Conservation (phyloP, 2,888 invertebrate genomes). For the Drosophila tanythrix region DNA sequence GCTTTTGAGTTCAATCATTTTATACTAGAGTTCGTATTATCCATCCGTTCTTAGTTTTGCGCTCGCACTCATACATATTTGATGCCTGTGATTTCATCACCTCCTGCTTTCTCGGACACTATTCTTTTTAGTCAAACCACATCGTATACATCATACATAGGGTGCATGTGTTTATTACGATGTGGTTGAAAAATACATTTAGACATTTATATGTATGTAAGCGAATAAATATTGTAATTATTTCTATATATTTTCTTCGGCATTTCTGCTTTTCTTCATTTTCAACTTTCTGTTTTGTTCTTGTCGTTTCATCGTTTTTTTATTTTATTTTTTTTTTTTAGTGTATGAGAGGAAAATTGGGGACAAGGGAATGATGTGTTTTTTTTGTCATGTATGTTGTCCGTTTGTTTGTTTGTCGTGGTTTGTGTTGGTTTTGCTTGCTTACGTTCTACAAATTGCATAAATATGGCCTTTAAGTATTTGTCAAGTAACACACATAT, state of each 20-base stretch:
- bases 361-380: not conserved
- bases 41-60: slow-evolving; percentile 52
- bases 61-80: slow-evolving; percentile 23
- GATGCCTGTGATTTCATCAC: slow-evolving; percentile 21
- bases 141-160: slow-evolving; percentile 36
- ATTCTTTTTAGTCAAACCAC: not conserved
- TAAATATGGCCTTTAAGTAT: slow-evolving; percentile 77
- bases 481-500: slow-evolving; percentile 30
- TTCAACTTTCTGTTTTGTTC: not conserved
- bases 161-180: slow-evolving; percentile 27
- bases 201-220: slow-evolving; percentile 15
- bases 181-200: slow-evolving; percentile 17
- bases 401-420: slow-evolving; percentile 2
- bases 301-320: slow-evolving; percentile 2
- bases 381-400: not conserved
- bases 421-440: slow-evolving; percentile 38
- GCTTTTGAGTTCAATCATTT: slow-evolving; percentile 39
- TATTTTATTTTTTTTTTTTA: not conserved
- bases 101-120: not conserved
- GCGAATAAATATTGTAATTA: slow-evolving; percentile 25
- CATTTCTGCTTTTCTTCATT: not conserved
- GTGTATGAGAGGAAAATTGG: slow-evolving; percentile 6
- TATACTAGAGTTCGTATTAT: slow-evolving; percentile 23
- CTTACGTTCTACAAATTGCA: slow-evolving; percentile 73
- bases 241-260: slow-evolving; percentile 15